These are phyloP conservation scores for Siniperca obscura DNA, from an alignment of 2,797 vertebrate genomes.

Conservation along the genomic window DNA sequence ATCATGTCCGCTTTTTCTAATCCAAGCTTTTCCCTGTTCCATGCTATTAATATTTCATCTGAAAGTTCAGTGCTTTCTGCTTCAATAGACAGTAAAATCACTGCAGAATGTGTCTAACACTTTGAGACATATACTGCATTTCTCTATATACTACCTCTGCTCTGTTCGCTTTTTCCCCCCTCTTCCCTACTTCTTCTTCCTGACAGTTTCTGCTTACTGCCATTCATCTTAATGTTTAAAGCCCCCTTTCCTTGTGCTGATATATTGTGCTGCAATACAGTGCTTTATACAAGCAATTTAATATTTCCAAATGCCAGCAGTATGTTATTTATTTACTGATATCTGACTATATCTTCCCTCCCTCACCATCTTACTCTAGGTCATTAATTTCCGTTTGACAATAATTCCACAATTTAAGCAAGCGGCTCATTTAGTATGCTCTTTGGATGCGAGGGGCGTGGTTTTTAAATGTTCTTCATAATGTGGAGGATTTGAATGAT, in stretches of 20 bases:
- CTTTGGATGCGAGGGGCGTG: slow-evolving; percentile 58
- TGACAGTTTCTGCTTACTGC: slow-evolving; percentile 57
- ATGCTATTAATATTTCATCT: slow-evolving; percentile 83
- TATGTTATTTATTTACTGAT: slow-evolving; percentile 75
- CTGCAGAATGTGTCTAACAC: slow-evolving; percentile 77
- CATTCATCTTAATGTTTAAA: slow-evolving; percentile 78
- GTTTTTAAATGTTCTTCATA: slow-evolving; percentile 47
- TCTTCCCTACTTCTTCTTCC: slow-evolving; percentile 39
- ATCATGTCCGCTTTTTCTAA: slow-evolving; percentile 75
- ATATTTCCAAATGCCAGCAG: slow-evolving; percentile 74
- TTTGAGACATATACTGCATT: slow-evolving; percentile 75
- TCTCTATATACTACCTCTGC: slow-evolving; percentile 59
- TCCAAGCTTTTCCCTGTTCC: slow-evolving; percentile 77
- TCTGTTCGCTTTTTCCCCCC: slow-evolving; percentile 19
- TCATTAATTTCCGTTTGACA: slow-evolving; percentile 71
- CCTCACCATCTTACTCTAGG: slow-evolving; percentile 21
- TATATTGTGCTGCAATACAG: slow-evolving; percentile 70
- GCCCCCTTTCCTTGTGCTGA: slow-evolving; percentile 51
- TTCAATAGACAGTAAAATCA: slow-evolving; percentile 84
- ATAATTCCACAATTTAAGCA: slow-evolving; percentile 55
- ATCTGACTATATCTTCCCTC: slow-evolving; percentile 58
- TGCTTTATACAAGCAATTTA: slow-evolving; percentile 75
- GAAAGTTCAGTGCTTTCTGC: slow-evolving; percentile 83
- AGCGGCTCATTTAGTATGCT: slow-evolving; percentile 67
- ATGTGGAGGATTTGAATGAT: slow-evolving; percentile 56